A percentile compares a stretch with the other conserved stretches of the same genome.
Conservation (phyloP, 2,888 invertebrate genomes). For the Caenorhabditis imperialis region DNA sequence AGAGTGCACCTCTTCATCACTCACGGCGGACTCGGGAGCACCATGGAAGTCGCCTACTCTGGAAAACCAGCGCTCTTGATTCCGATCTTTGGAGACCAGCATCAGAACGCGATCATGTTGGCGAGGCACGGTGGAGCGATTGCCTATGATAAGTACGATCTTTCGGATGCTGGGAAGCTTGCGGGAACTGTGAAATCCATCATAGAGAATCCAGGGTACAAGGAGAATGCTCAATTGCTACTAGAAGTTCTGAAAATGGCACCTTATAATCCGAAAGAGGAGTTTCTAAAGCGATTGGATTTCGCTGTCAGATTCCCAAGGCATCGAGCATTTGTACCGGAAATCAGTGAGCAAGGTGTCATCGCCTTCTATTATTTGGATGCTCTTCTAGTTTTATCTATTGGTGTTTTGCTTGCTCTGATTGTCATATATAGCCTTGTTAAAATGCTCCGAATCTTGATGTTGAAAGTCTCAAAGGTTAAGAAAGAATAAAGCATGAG, state of each 20-base stretch:
- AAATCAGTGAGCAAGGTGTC: background rate
- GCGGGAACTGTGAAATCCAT: background rate
- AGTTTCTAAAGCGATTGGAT: slow-evolving; percentile 18
- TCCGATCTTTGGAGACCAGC: slow-evolving; percentile 16
- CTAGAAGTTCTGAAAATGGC: background rate
- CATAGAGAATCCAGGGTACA: background rate
- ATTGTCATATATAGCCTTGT: too few relatives aligned
- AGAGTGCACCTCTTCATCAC: slow-evolving; percentile 22
- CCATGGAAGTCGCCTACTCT: slow-evolving; percentile 22
- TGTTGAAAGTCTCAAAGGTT: too few relatives aligned
- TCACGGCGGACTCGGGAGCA: slow-evolving; percentile 40
- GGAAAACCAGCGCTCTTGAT: slow-evolving; percentile 19
- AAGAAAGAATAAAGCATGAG: too few relatives aligned
- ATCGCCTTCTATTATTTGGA: slow-evolving; percentile 10
- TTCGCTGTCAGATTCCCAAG: slow-evolving; percentile 25
- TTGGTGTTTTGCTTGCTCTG: too few relatives aligned
- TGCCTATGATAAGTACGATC: slow-evolving; percentile 10
- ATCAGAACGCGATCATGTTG: slow-evolving; percentile 8
- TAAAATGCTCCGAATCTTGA: too few relatives aligned
- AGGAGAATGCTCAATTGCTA: slow-evolving; percentile 1
- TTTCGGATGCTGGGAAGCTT: slow-evolving; percentile 15
- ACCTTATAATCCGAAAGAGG: slow-evolving; percentile 11
- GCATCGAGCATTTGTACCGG: slow-evolving; percentile 5
- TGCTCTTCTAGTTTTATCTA: too few relatives aligned
- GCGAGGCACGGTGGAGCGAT: slow-evolving; percentile 17